Evolutionary conservation across 2,888 invertebrate species (phyloP).

Genomic region (Blastobasis adustella): DNA sequence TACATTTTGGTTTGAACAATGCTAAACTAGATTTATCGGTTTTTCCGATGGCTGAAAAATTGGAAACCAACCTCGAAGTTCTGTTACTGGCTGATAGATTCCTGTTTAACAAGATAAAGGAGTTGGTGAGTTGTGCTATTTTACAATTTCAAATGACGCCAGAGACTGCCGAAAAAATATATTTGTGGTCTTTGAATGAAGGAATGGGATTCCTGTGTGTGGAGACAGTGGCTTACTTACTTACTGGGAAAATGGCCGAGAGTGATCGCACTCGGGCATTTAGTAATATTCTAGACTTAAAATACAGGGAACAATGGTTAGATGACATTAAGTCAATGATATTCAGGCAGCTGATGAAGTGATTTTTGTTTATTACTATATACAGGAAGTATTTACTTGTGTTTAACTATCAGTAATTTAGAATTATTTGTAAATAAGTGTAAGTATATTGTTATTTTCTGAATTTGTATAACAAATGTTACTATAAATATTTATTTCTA

Average conservation of each 20-base stretch:
- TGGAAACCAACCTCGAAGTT: conserved; percentile 68
- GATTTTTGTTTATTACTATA: conserved; percentile 10
- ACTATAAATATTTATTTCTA: no score
- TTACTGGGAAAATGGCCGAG: conserved; percentile 68
- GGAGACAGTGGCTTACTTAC: conserved; percentile 73
- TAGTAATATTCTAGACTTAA: conserved; percentile 59
- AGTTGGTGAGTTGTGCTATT: conserved; percentile 65
- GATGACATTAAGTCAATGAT: conserved; percentile 71
- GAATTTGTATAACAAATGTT: not conserved
- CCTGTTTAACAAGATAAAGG: conserved; percentile 70
- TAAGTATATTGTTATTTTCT: not conserved
- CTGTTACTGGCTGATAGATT: conserved; percentile 74
- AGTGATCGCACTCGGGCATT: conserved; percentile 59
- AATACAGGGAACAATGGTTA: conserved; percentile 70
- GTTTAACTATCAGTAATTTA: no score
- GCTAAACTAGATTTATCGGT: conserved; percentile 43
- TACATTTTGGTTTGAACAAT: conserved; percentile 59
- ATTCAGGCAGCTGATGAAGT: conserved; percentile 51
- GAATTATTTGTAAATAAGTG: no score
- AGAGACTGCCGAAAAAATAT: conserved; percentile 70
- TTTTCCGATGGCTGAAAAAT: conserved; percentile 55
- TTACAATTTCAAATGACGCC: conserved; percentile 67
- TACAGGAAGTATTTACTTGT: no score
- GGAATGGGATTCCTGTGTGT: conserved; percentile 76
- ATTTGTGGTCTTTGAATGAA: conserved; percentile 77